Evolutionary conservation across 2,113 vertebrate genomes (phyloP).

Genomic region (Eclectus roratus): DNA sequence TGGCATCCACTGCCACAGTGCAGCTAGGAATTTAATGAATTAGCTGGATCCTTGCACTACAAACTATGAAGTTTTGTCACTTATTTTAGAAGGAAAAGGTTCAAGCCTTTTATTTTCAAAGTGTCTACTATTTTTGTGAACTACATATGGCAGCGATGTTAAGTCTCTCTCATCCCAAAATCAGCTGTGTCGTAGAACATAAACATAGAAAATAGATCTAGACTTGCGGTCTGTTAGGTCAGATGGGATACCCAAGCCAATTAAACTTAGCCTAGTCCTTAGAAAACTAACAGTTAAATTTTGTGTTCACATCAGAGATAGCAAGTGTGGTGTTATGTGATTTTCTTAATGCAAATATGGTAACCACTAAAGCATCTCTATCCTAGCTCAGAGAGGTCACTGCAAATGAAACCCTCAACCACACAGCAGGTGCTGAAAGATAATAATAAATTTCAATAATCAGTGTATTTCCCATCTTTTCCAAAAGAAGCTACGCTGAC

Average conservation of each 20-base stretch:
- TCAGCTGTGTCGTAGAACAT: not conserved
- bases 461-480: not conserved
- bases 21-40: not conserved
- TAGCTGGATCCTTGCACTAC: not conserved
- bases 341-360: not conserved
- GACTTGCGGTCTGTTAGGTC: not conserved
- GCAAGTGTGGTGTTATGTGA: not conserved
- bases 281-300: not conserved
- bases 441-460: not conserved
- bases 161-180: not conserved
- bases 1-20: not conserved
- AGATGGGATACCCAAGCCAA: not conserved
- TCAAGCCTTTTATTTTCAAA: not conserved
- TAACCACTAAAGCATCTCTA: not conserved
- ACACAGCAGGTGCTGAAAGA: not conserved
- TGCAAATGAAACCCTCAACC: not conserved
- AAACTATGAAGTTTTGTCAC: not conserved
- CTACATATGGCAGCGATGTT: not conserved
- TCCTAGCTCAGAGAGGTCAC: not conserved
- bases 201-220: not conserved
- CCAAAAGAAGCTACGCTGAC: accelerated
- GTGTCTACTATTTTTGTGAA: not conserved
- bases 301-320: not conserved
- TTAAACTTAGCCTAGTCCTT: not conserved
- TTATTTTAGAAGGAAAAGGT: not conserved